phyloP scores from a whole-genome alignment of 53 echinoderm and acorn worm species.

The Holothuria scabra region DNA sequence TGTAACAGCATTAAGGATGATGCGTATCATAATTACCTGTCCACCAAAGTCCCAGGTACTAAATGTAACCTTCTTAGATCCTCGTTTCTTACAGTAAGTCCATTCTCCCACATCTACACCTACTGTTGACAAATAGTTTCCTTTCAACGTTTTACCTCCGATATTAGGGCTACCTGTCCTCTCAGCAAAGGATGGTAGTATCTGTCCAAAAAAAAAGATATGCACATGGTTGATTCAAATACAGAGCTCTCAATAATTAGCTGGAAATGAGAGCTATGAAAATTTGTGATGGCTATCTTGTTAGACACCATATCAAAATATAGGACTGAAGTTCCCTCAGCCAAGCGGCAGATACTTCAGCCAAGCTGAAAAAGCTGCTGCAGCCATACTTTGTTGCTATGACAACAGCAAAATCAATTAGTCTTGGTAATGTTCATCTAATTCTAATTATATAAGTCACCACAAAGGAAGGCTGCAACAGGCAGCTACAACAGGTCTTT shows the following conservation, averaged over 20 bases:
- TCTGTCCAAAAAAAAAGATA: conserved; percentile 17
- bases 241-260: background rate
- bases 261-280: background rate
- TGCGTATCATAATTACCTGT: no score
- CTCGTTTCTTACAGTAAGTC: conserved; percentile 87
- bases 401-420: no score
- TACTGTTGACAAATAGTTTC: conserved; percentile 88
- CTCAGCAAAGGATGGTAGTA: conserved; percentile 77
- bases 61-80: conserved; percentile 89
- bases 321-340: no score
- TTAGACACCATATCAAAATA: no score
- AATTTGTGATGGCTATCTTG: background rate
- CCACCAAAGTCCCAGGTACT: conserved; percentile 99
- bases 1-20: no score
- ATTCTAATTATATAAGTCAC: no score
- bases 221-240: background rate
- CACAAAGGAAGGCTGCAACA: no score
- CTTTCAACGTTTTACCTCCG: conserved; percentile 88
- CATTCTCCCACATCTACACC: conserved; percentile 95
- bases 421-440: no score
- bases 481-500: no score
- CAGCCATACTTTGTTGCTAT: no score
- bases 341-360: no score
- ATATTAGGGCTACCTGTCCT: conserved; percentile 78
- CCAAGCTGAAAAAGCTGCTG: no score